Conservation (phyloP, 2,113 vertebrate genomes). For the Danionella cerebrum region DNA sequence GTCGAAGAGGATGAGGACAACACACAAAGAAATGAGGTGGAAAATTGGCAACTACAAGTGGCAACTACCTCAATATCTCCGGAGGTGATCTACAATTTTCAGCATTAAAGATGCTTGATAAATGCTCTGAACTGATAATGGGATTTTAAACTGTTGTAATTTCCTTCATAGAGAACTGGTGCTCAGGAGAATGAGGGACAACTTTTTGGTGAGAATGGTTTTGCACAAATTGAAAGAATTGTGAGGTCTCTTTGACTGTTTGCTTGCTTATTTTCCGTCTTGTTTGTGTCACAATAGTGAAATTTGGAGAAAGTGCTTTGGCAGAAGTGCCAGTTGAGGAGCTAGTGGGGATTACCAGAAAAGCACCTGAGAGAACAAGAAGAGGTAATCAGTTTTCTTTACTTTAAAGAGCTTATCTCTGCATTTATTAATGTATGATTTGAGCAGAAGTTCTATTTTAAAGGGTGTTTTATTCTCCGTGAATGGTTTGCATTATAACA, state of each 20-base stretch:
- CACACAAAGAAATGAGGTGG: background rate
- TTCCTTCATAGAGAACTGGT: conserved; percentile 8
- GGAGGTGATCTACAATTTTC: background rate
- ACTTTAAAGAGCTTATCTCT: background rate
- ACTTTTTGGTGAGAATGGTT: conserved; percentile 36
- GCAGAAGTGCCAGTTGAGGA: background rate
- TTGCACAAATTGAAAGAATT: background rate
- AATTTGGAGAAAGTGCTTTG: background rate
- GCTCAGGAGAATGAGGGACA: conserved; percentile 2
- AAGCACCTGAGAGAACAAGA: conserved; percentile 19
- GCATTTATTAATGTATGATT: too few relatives aligned
- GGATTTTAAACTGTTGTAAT: background rate
- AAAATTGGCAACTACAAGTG: background rate
- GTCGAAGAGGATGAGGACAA: conserved; percentile 2
- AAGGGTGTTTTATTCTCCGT: too few relatives aligned
- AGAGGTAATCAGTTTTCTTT: conserved; percentile 35
- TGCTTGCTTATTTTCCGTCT: too few relatives aligned
- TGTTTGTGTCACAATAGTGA: conserved; percentile 1
- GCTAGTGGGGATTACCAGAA: conserved; percentile 17
- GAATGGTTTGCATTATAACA: too few relatives aligned
- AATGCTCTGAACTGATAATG: background rate
- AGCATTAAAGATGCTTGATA: background rate
- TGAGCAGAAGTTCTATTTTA: too few relatives aligned
- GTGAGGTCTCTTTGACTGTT: too few relatives aligned
- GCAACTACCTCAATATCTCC: background rate